These are phyloP conservation scores for Hypothenemus hampei DNA, from an alignment of 1,140 invertebrate species.

Conservation along the genomic window DNA sequence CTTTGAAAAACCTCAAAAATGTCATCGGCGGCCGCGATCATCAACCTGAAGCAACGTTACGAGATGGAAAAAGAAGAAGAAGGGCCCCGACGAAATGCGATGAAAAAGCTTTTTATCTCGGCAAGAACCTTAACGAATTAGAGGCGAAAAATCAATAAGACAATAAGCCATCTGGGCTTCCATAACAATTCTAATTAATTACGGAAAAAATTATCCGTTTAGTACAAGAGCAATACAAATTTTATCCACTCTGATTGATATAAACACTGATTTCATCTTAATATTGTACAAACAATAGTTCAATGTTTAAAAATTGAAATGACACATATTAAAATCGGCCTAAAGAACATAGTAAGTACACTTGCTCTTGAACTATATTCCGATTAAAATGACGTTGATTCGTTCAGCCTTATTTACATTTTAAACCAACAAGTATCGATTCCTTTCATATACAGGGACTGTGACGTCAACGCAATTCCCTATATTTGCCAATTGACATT, in stretches of 20 bases:
- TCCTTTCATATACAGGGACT: slow-evolving; percentile 6
- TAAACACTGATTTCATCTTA: too few species aligned
- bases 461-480: too few species aligned
- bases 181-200: slow-evolving; percentile 25
- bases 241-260: too few species aligned
- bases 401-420: slow-evolving; percentile 24
- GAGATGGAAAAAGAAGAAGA: slow-evolving; percentile 4
- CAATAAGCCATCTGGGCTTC: slow-evolving; percentile 21
- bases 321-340: neutral
- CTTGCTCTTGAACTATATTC: slow-evolving; percentile 6
- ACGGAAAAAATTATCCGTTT: slow-evolving; percentile 18
- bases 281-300: neutral
- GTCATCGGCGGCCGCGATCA: too few species aligned
- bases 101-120: slow-evolving; percentile 20
- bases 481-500: too few species aligned
- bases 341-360: neutral
- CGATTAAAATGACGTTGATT: slow-evolving; percentile 17
- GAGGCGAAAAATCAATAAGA: slow-evolving; percentile 25
- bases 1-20: too few species aligned
- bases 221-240: too few species aligned
- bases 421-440: slow-evolving; percentile 18
- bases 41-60: too few species aligned
- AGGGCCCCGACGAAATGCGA: slow-evolving; percentile 11
- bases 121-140: slow-evolving; percentile 20
- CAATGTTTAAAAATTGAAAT: neutral